These are phyloP conservation scores for Parasteatoda tepidariorum DNA, from an alignment of 1,140 invertebrate species.

Conservation along the genomic window DNA sequence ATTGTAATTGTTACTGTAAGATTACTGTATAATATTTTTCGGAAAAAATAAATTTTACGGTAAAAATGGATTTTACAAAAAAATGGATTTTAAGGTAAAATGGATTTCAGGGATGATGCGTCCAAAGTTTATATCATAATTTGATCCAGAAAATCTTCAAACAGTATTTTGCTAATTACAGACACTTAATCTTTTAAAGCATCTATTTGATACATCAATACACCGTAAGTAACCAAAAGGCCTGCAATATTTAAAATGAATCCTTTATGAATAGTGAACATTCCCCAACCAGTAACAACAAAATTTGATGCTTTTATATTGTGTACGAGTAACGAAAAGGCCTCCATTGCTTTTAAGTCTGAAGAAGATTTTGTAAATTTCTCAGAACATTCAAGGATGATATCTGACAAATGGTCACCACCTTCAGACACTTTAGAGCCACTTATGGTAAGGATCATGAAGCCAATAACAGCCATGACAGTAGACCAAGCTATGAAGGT, in stretches of 20 bases:
- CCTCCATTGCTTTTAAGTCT: neutral
- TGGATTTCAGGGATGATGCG: too few relatives aligned
- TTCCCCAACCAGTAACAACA: slow-evolving; percentile 18
- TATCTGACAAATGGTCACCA: neutral
- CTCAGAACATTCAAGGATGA: neutral
- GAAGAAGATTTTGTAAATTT: neutral
- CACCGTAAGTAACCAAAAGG: slow-evolving; percentile 10
- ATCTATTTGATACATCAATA: slow-evolving; percentile 32
- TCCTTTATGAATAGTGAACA: slow-evolving; percentile 7
- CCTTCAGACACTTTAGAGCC: neutral
- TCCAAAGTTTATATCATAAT: too few relatives aligned
- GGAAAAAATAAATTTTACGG: too few relatives aligned
- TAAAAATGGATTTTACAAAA: too few relatives aligned
- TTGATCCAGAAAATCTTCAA: too few relatives aligned
- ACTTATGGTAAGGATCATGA: neutral
- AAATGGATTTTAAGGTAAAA: too few relatives aligned
- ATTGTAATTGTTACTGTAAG: too few relatives aligned
- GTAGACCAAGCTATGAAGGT: neutral
- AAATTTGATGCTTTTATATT: neutral
- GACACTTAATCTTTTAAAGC: neutral
- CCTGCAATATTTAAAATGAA: slow-evolving; percentile 9
- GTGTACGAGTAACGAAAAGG: neutral
- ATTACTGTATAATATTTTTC: too few relatives aligned
- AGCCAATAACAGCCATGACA: neutral
- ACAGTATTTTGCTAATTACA: too few relatives aligned